Conservation (phyloP, 2,113 vertebrate genomes). For the Chaetodon trifascialis region DNA sequence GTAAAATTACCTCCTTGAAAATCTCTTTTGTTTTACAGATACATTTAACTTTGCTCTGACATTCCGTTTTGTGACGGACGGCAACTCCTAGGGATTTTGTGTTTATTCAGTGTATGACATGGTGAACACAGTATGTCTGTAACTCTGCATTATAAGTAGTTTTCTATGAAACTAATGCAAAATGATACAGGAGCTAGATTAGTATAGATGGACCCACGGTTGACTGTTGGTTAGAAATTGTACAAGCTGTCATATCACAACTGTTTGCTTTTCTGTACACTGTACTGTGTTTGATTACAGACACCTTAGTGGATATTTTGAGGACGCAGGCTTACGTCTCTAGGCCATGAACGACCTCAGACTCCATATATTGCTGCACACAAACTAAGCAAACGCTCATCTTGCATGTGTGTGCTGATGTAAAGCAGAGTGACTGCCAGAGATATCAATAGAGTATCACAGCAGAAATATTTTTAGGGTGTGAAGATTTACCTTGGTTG, state of each 20-base stretch:
- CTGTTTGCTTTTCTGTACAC: constrained; percentile 5
- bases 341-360: constrained; percentile 24
- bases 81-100: neutral
- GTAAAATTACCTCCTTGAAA: constrained; percentile 30
- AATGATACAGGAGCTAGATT: neutral
- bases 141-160: neutral
- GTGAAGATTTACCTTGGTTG: neutral
- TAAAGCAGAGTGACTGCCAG: neutral
- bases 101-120: neutral
- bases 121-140: neutral
- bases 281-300: constrained; percentile 1
- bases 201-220: neutral
- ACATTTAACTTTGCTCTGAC: constrained; percentile 25
- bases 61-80: constrained; percentile 14
- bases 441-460: neutral
- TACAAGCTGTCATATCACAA: neutral
- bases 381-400: constrained; percentile 9
- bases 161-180: neutral
- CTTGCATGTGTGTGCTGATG: constrained; percentile 13
- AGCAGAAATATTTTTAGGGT: neutral
- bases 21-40: constrained; percentile 23
- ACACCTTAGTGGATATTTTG: constrained; percentile 15
- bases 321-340: constrained; percentile 30
- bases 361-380: constrained; percentile 24
- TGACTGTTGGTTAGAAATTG: neutral